Base-by-base conservation (phyloP, 2,797 vertebrate species). In the Eleutherodactylus coqui region DNA sequence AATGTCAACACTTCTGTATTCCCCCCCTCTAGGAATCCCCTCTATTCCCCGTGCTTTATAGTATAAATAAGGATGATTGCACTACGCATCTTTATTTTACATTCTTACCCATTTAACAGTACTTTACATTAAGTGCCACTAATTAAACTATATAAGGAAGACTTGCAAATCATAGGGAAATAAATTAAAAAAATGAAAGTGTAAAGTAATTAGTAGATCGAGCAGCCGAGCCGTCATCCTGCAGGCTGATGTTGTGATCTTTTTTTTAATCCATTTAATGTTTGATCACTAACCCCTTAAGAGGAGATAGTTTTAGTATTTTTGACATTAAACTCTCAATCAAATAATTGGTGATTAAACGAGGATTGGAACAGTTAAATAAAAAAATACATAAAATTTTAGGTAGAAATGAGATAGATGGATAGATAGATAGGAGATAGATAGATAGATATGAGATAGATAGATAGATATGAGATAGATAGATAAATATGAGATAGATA, bases 31-130 rank as follows among this genome's bases (percentile, higher is more conserved):
- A n/a, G n/a, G n/a, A n/a, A 24, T 79, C 38, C 10, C 47, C 24
- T 41, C n/a, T 79, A 27, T 78, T 82, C 82, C 86, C 7, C 47
- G 77, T 84, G 82, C 78, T 84, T 67, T 49, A 32, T 87, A 58
- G 82, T 79, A 83, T 87, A 85, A 87, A 87, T 80, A 81, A 87
- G 81, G 82, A 85, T 84, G 86, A 87, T 87, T 87, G 76, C 69
- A 84, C 75, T 80, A 84, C 82, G 85, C 79, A 87, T 87, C 86
- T 81, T 67, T 76, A 84, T 84, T 84, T 79, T 84, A 87, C 69
- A 80, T 84, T 79, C 86, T 87, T 76, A 80, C 58, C 88, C 43
- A 45, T 85, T 53, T 86, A 47, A 88, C 75, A 55, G 85, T 83
- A 51, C 29, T 86, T 64, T 84, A 79, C 21, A 80, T 16, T 45